phyloP scores from a whole-genome alignment of 2,888 invertebrate genomes.

The Diarsia mendica region DNA sequence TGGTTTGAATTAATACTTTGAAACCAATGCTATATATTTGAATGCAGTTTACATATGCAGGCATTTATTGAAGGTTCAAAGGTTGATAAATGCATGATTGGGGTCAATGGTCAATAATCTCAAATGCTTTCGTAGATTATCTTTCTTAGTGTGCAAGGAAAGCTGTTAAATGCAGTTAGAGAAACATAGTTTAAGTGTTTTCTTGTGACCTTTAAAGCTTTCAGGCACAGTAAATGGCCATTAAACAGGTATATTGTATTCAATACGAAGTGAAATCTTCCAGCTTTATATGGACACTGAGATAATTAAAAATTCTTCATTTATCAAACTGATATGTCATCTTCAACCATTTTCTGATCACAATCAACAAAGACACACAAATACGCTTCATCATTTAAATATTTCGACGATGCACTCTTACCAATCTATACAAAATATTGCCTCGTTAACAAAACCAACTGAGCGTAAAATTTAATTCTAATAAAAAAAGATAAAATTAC shows the following conservation, averaged over 20 bases:
- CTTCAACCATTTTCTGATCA: slow-evolving; percentile 37
- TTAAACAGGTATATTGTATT: slow-evolving; percentile 23
- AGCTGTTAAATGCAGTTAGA: slow-evolving; percentile 12
- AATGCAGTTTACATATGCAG: neutral
- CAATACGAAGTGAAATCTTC: slow-evolving; percentile 41
- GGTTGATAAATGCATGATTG: neutral
- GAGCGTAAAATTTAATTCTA: slow-evolving; percentile 39
- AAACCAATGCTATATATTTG: neutral
- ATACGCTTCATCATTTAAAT: slow-evolving; percentile 54
- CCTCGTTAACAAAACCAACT: slow-evolving; percentile 48
- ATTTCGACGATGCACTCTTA: slow-evolving; percentile 36
- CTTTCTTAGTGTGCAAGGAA: neutral
- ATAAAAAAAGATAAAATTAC: slow-evolving; percentile 62
- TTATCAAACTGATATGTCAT: slow-evolving; percentile 27
- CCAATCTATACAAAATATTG: slow-evolving; percentile 43
- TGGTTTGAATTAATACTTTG: neutral
- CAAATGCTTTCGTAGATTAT: slow-evolving; percentile 4
- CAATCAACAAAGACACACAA: slow-evolving; percentile 33
- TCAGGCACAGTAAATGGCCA: slow-evolving; percentile 24
- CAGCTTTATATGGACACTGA: slow-evolving; percentile 17
- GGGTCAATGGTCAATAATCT: neutral
- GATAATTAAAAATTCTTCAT: slow-evolving; percentile 31
- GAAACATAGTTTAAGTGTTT: neutral
- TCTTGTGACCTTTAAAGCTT: slow-evolving; percentile 14
- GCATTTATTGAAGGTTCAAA: neutral